These are phyloP conservation scores for Lepidonotus clava DNA, from an alignment of 2,888 invertebrate genomes.

Conservation along the genomic window DNA sequence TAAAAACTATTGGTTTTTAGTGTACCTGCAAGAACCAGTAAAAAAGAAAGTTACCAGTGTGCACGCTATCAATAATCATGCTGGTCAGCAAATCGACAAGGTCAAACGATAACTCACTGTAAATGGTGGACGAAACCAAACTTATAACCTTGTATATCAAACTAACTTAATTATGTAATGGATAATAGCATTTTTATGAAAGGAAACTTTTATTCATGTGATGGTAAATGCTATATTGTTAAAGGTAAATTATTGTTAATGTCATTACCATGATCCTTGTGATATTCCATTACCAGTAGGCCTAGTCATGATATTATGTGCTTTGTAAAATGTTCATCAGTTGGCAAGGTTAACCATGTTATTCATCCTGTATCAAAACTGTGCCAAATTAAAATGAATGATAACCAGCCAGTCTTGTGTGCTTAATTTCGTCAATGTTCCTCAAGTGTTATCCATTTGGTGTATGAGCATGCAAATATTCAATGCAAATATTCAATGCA, in stretches of 20 bases:
- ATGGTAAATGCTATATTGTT: not conserved
- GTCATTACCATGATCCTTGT: not conserved
- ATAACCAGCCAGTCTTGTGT: too few species aligned
- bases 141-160: not conserved
- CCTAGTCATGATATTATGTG: slow-evolving; percentile 19
- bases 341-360: slow-evolving; percentile 5
- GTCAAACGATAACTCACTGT: not conserved
- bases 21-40: not conserved
- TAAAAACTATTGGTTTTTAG: too few species aligned
- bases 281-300: not conserved
- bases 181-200: not conserved
- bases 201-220: not conserved
- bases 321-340: not conserved
- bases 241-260: too few species aligned
- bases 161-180: not conserved
- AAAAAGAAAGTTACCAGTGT: not conserved
- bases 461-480: too few species aligned
- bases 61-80: not conserved
- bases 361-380: not conserved
- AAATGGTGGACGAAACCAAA: not conserved
- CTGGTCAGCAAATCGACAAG: not conserved
- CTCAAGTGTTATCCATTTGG: too few species aligned
- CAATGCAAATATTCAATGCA: too few species aligned
- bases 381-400: slow-evolving; percentile 18
- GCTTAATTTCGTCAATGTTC: too few species aligned